These are phyloP conservation scores for Laupala kohalensis DNA, from an alignment of 1,140 invertebrate genomes.

Conservation along the genomic window DNA sequence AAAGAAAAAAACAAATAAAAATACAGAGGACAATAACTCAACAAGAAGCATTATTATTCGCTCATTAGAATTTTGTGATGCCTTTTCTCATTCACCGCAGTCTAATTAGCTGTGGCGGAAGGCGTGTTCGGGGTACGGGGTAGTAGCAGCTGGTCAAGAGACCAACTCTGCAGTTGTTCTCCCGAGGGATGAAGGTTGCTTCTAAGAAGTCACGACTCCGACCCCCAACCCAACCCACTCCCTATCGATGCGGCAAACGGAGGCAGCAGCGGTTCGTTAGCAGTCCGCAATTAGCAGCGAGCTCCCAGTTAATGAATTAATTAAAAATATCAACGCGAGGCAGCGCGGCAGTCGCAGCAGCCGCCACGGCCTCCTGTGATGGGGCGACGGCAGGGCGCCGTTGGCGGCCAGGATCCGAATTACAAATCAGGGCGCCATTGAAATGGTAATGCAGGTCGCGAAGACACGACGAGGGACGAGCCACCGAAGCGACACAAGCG, in stretches of 20 bases:
- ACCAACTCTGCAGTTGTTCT: too few species aligned
- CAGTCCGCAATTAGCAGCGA: neutral
- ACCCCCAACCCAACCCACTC: too few species aligned
- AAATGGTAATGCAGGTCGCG: neutral
- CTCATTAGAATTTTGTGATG: too few species aligned
- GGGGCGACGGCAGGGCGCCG: too few species aligned
- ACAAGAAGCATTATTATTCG: too few species aligned
- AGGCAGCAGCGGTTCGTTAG: neutral
- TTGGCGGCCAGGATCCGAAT: neutral
- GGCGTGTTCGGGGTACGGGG: neutral
- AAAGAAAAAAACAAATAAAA: too few species aligned
- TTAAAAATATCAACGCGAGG: neutral
- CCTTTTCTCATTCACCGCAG: neutral
- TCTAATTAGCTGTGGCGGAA: neutral
- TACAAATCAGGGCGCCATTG: neutral
- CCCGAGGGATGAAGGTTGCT: neutral
- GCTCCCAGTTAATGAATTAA: neutral
- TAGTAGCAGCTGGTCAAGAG: neutral
- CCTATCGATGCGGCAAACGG: too few species aligned
- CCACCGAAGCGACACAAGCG: too few species aligned
- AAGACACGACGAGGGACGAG: too few species aligned
- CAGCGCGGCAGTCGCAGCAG: neutral
- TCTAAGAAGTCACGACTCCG: neutral
- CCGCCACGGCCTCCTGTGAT: too few species aligned
- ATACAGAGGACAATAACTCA: too few species aligned